A percentile compares a stretch with the other conserved stretches of the same genome.
Evolutionary conservation across 2,113 vertebrate species (phyloP).

Genomic region (Cyprinus carpio): DNA sequence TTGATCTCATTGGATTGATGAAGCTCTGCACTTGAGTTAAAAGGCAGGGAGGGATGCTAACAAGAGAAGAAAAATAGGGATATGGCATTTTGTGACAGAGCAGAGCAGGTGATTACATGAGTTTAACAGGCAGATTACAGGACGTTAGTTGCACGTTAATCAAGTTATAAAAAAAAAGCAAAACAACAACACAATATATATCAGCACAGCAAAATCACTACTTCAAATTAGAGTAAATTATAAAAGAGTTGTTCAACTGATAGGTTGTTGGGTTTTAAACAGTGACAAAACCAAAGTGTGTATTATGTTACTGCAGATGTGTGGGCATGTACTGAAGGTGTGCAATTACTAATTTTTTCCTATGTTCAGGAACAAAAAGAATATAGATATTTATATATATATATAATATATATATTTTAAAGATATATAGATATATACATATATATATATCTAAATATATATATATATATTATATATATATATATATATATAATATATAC

Average conservation of each 20-base stretch:
- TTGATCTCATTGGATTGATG: constrained; percentile 16
- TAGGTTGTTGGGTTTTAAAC: background rate
- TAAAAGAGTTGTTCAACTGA: background rate
- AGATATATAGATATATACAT: no score
- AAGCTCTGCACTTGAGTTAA: background rate
- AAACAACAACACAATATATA: background rate
- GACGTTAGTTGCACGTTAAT: background rate
- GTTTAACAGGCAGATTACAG: background rate
- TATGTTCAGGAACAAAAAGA: background rate
- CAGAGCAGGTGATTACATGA: background rate
- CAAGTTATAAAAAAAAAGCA: background rate
- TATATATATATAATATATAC: no score
- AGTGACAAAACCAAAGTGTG: background rate
- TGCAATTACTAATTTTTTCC: background rate
- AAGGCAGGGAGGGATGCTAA: background rate
- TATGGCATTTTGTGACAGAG: background rate
- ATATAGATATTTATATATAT: no score
- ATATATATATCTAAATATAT: no score
- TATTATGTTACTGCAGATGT: background rate
- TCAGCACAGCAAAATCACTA: no score
- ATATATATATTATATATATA: no score
- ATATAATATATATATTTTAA: no score
- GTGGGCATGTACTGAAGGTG: background rate
- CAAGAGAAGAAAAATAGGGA: background rate
- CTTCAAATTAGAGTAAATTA: background rate